These are phyloP conservation scores for Proterorhinus semilunaris DNA, from an alignment of 2,113 vertebrate species.

Conservation along the genomic window DNA sequence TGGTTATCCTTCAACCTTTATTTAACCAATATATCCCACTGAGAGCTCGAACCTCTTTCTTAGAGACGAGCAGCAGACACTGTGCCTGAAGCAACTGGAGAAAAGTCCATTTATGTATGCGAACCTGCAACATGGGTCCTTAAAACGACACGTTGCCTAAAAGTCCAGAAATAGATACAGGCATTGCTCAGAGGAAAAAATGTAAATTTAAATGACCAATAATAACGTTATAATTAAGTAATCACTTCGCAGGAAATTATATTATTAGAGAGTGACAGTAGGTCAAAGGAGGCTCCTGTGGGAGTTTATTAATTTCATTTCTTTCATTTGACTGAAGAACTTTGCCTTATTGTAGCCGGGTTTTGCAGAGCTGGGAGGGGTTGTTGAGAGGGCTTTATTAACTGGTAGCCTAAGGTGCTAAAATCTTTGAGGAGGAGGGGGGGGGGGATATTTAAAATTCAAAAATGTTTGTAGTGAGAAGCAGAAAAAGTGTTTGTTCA, in stretches of 20 bases:
- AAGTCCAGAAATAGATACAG: constrained; percentile 13
- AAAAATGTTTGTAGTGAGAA: constrained; percentile 65
- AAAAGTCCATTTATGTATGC: constrained; percentile 44
- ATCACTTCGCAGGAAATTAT: constrained; percentile 79
- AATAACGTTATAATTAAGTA: constrained; percentile 81
- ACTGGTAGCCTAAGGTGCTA: constrained; percentile 75
- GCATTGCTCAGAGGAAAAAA: constrained; percentile 29
- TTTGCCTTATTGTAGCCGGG: constrained; percentile 65
- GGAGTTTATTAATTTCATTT: constrained; percentile 75
- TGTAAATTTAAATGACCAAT: constrained; percentile 77
- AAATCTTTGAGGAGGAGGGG: constrained; percentile 47
- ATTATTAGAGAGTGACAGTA: constrained; percentile 70
- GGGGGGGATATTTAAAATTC: constrained; percentile 68
- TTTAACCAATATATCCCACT: constrained; percentile 65
- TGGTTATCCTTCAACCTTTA: constrained; percentile 61
- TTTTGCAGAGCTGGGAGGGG: constrained; percentile 51
- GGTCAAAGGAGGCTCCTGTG: constrained; percentile 58
- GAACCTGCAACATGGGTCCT: constrained; percentile 11
- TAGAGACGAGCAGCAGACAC: constrained; percentile 49
- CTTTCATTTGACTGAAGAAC: constrained; percentile 65
- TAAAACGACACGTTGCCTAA: constrained; percentile 3
- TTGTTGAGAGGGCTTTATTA: constrained; percentile 78
- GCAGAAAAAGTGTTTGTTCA: constrained; percentile 14
- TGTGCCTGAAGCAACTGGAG: constrained; percentile 62
- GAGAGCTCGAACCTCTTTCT: constrained; percentile 55